These are phyloP conservation scores for Ormyrus pomaceus DNA, from an alignment of 2,888 invertebrate genomes.

Conservation along the genomic window DNA sequence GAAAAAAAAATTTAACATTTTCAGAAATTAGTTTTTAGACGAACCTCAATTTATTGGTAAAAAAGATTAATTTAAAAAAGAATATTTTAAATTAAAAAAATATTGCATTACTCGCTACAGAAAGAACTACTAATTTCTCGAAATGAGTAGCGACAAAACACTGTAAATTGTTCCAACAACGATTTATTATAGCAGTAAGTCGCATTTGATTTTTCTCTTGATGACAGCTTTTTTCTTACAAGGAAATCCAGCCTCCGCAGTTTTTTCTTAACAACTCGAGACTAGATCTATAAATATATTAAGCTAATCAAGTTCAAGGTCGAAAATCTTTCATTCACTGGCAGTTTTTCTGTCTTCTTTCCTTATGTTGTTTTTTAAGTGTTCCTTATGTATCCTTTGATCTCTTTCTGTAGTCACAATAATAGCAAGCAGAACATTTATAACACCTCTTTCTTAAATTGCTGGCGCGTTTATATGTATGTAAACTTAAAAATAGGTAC, in stretches of 20 bases:
- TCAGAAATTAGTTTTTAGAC: conserved; percentile 24
- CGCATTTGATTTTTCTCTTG: conserved; percentile 56
- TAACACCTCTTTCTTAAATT: conserved; percentile 50
- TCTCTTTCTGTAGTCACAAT: conserved; percentile 50
- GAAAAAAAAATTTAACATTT: conserved; percentile 13
- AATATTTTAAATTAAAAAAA: conserved; percentile 6
- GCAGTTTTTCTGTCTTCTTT: conserved; percentile 48
- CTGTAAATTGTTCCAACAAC: conserved; percentile 55
- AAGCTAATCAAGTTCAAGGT: conserved; percentile 51
- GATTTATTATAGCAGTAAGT: conserved; percentile 58
- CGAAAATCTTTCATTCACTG: conserved; percentile 45
- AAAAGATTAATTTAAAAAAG: conserved; percentile 20
- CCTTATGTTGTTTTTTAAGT: conserved; percentile 13
- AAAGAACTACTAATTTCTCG: conserved; percentile 27
- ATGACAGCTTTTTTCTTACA: conserved; percentile 53
- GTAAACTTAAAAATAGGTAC: conserved; percentile 51
- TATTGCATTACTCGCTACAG: conserved; percentile 22
- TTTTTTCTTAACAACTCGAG: conserved; percentile 46
- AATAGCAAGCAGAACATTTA: conserved; percentile 57
- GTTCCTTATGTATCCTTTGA: conserved; percentile 39
- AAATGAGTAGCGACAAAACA: conserved; percentile 47
- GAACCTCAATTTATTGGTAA: conserved; percentile 33
- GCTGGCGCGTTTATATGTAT: conserved; percentile 37
- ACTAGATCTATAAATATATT: conserved; percentile 56
- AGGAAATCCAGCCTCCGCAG: conserved; percentile 51